Evolutionary conservation across 2,113 vertebrate species (phyloP), one percentile per base, ranked within the genome.

Genomic region (Gambusia affinis): DNA sequence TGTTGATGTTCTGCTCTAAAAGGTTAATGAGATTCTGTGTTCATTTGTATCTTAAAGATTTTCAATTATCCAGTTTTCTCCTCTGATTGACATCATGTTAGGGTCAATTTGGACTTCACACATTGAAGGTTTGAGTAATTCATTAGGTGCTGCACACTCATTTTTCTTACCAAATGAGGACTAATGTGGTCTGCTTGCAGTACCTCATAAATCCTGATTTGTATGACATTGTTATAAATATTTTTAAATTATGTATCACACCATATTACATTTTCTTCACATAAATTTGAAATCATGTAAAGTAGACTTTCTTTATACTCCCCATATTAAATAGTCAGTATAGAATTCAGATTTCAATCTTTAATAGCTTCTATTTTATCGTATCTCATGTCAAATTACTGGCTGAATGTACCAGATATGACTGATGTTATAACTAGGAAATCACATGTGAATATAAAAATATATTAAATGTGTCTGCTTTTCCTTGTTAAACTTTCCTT

Each of bases 81-180:
- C 54, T 85, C 87, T 88, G 80, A 88, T 88, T 84, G 76, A 74
- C 64, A 4, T 60, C 73, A 77, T 87, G 87, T 89, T 89, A 89
- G 89, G 88, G 86, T 91, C 84, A 87, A 87, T 89, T 87, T 89
- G 80, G 83, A 62, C 84, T 78, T 79, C 79, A 82, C 71, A 86
- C 83, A 39, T 78, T 81, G 78, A 79, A 65, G 78, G 66, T 77
- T 76, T 85, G 78, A 88, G 89, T 91, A 84, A 92, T 88, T 88
- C 35, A 84, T 90, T 87, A 76, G 73, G 80, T 71, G 73, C 73
- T 64, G 69, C 80, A 87, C 75, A 78, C 65, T 89, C 84, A 84
- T 93, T 93, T 91, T 91, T 92, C 88, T 88, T 85, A 81, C 85
- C 73, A 65, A 89, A 90, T 89, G 88, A 91, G 76, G 67, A 85